These are phyloP conservation scores for Andrena bucephala DNA, from an alignment of 2,888 invertebrate genomes.

Conservation along the genomic window DNA sequence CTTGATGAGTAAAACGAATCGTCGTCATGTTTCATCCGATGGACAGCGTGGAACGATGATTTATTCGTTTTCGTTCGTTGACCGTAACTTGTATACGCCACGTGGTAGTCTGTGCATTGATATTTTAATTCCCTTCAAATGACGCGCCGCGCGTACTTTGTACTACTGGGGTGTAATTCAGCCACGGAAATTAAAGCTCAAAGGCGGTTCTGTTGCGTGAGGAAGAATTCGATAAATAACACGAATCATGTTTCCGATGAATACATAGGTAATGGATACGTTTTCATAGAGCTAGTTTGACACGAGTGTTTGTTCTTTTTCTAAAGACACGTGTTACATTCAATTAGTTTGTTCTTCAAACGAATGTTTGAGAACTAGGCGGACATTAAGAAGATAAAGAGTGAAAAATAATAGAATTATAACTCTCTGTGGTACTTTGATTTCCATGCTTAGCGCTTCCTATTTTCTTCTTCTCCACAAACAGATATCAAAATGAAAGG, in stretches of 20 bases:
- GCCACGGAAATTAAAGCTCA: background rate
- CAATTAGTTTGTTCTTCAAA: background rate
- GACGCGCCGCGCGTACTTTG: background rate
- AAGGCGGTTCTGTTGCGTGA: too few species aligned
- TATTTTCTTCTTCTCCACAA: background rate
- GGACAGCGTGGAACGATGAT: background rate
- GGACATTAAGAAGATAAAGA: background rate
- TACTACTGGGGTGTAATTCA: background rate
- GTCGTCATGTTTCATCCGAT: slow-evolving; percentile 8
- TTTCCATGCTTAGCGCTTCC: background rate
- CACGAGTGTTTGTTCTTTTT: background rate
- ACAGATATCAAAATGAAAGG: slow-evolving; percentile 43
- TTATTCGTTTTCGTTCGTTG: slow-evolving; percentile 9
- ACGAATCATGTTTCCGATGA: background rate
- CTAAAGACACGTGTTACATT: background rate
- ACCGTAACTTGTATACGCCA: background rate
- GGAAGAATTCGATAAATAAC: too few species aligned
- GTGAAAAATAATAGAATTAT: background rate
- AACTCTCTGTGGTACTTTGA: background rate
- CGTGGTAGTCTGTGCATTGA: background rate
- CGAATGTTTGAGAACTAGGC: background rate
- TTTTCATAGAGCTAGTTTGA: background rate
- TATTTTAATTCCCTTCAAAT: slow-evolving; percentile 5
- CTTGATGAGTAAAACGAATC: slow-evolving; percentile 48
- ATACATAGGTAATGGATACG: background rate